Evolutionary conservation across 2,888 invertebrate species (phyloP), one percentile per base, ranked within the genome.

Genomic region (Eremobia ochroleuca): DNA sequence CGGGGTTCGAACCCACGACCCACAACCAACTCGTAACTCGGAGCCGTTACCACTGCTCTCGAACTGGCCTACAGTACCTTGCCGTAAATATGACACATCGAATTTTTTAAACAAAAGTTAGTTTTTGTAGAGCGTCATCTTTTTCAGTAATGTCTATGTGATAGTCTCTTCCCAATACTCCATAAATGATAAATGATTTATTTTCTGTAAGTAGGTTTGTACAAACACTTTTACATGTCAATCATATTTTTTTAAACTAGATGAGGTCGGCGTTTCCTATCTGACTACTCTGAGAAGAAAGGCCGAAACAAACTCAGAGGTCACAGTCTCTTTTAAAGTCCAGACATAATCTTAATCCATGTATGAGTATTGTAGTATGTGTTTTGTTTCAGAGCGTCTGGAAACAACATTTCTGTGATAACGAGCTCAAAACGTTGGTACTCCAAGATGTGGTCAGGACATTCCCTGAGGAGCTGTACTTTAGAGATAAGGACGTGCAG

Each of bases 331-430:
- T n/a, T n/a, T n/a, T n/a, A n/a, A n/a, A n/a, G n/a, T n/a, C n/a
- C n/a, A n/a, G n/a, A n/a, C n/a, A n/a, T n/a, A n/a, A n/a, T n/a
- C n/a, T n/a, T n/a, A n/a, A n/a, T 65, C 28, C 8, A 2, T 46
- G 28, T 34, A 5, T 25, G 11, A 9, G 5, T 15, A 15, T 15
- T 58, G 28, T 58, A 21, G 11, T 21, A 34, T 69, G 9, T 34
- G 8, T 82, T 85, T 76, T 82, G 28, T 96, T 96, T n/a, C 95
- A 98, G 98, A 98, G 98, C 93, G 97, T 98, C 0, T 99, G 98
- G 98, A 98, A 98, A 91, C 98, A 98, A 90, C 98, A 98, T 94
- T 99, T 98, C 93, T 98, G 98, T 93, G 98, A 98, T 93, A 97
- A 98, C 87, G 98, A 98, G 86, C 95, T 98, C 40, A 97, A 98